Percentiles rank a stretch among this genome's conserved stretches.
Evolutionary conservation across 2,113 vertebrate species (phyloP).

Genomic region (Gymnobelideus leadbeateri): DNA sequence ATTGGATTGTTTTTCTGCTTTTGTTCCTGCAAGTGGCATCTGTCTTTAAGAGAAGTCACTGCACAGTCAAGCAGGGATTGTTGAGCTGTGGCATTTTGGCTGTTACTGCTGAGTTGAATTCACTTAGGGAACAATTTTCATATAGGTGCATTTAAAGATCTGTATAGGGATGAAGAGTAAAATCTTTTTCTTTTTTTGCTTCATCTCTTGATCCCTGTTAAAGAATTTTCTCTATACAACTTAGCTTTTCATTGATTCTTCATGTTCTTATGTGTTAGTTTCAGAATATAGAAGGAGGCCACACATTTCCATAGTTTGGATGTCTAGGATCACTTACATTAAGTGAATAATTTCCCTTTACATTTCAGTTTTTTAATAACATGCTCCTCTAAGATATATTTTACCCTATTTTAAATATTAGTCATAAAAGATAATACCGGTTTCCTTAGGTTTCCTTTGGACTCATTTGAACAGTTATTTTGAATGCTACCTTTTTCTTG

Average conservation of each 20-base stretch:
- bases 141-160: conserved; percentile 61
- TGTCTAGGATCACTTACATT: not conserved
- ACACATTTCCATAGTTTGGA: not conserved
- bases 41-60: conserved; percentile 79
- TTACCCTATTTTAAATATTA: conserved; percentile 37
- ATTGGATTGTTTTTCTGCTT: conserved; percentile 77
- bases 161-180: conserved; percentile 35
- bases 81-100: conserved; percentile 58
- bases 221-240: not conserved
- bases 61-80: conserved; percentile 65
- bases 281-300: not conserved
- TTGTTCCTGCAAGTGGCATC: conserved; percentile 80
- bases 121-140: conserved; percentile 44
- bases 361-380: conserved; percentile 35
- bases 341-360: conserved; percentile 49
- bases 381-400: conserved; percentile 33
- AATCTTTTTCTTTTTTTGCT: conserved; percentile 29
- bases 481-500: not conserved
- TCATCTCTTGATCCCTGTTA: not conserved
- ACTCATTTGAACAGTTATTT: conserved; percentile 27
- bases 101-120: conserved; percentile 60
- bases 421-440: not conserved
- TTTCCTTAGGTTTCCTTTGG: conserved; percentile 29
- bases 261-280: conserved; percentile 1
- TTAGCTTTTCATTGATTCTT: conserved; percentile 5